Evolutionary conservation across 2,113 vertebrate genomes (phyloP).

Genomic region (Ciconia maguari): DNA sequence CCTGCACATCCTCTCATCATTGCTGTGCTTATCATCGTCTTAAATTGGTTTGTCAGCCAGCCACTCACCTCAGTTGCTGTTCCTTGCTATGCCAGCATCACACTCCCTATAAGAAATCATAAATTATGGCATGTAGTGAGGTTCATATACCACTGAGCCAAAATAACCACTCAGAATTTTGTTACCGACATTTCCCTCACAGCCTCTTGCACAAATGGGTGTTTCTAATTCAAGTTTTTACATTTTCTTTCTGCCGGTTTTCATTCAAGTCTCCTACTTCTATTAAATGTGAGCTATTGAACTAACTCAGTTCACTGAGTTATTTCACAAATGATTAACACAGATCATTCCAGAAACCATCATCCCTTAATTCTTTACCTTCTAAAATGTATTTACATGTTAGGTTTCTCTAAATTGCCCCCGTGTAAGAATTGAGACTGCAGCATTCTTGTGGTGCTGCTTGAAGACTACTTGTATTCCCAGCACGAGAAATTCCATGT

Average conservation of each 20-base stretch:
- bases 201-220: not conserved
- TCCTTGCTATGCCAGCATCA: slow-evolving; percentile 16
- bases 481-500: not conserved
- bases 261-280: slow-evolving; percentile 21
- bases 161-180: slow-evolving; percentile 32
- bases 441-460: not conserved
- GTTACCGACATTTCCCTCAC: slow-evolving; percentile 33
- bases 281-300: slow-evolving; percentile 1
- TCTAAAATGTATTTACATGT: not conserved
- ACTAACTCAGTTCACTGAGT: not conserved
- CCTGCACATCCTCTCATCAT: not conserved
- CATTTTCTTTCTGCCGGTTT: slow-evolving; percentile 26
- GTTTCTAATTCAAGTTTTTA: slow-evolving; percentile 50
- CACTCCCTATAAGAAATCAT: slow-evolving; percentile 5
- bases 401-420: not conserved
- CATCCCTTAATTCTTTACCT: not conserved
- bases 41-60: slow-evolving; percentile 48
- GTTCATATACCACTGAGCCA: not conserved
- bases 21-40: slow-evolving; percentile 20
- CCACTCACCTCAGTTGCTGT: slow-evolving; percentile 47
- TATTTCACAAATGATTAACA: slow-evolving; percentile 6
- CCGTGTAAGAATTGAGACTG: not conserved
- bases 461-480: not conserved
- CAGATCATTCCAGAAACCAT: not conserved
- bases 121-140: slow-evolving; percentile 8